Evolutionary conservation across 2,888 invertebrate species (phyloP).

Genomic region (Laspeyria flexula): DNA sequence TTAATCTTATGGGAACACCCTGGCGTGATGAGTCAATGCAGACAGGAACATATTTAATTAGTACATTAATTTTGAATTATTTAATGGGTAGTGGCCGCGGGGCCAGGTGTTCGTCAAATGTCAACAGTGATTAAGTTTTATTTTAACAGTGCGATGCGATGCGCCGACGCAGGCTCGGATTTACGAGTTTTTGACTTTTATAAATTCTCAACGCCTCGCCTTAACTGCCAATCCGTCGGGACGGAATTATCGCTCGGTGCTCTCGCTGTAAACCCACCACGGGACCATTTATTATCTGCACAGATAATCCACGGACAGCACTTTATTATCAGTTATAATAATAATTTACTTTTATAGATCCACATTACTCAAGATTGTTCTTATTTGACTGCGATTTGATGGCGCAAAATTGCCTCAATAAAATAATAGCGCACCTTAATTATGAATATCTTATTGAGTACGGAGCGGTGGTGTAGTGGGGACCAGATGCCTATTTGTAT

Average conservation of each 20-base stretch:
- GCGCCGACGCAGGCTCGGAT: conserved; percentile 58
- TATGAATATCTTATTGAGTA: conserved; percentile 59
- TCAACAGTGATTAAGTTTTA: conserved; percentile 83
- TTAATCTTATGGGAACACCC: conserved; percentile 76
- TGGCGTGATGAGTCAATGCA: conserved; percentile 78
- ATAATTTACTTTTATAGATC: conserved; percentile 85
- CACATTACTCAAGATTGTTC: conserved; percentile 83
- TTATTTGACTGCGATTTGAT: conserved; percentile 81
- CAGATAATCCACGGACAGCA: conserved; percentile 82
- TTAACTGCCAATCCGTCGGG: conserved; percentile 75
- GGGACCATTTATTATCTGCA: conserved; percentile 79
- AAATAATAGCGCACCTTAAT: conserved; percentile 72
- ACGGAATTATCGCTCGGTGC: conserved; percentile 75
- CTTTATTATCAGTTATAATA: conserved; percentile 85
- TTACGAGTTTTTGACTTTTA: conserved; percentile 83
- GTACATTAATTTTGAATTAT: conserved; percentile 82
- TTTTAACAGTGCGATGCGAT: conserved; percentile 63
- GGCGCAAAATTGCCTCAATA: conserved; percentile 75
- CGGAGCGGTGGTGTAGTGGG: conserved; percentile 38
- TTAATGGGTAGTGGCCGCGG: conserved; percentile 65
- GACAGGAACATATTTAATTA: conserved; percentile 82
- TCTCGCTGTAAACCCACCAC: conserved; percentile 72
- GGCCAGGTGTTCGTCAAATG: conserved; percentile 83
- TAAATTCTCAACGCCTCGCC: conserved; percentile 77
- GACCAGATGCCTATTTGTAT: conserved; percentile 60